phyloP scores from a whole-genome alignment of 2,888 invertebrate species.

The Frankliniella intonsa region DNA sequence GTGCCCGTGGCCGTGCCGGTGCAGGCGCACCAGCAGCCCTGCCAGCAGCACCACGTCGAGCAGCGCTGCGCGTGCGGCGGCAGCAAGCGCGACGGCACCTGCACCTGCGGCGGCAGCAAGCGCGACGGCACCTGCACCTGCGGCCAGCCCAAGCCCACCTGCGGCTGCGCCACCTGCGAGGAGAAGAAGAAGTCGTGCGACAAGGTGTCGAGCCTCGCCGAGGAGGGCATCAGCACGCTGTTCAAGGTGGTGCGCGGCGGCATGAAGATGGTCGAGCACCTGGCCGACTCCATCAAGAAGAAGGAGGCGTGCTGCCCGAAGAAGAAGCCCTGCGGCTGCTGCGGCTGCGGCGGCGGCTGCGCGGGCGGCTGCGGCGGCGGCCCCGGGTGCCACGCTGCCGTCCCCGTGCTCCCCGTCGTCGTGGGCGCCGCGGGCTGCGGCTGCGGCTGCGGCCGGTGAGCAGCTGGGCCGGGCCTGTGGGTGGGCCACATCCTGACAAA shows the following conservation, averaged over 20 bases:
- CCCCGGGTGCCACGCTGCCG: not conserved
- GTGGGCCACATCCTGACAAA: no score
- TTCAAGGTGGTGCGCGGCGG: slow-evolving; percentile 20
- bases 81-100: not conserved
- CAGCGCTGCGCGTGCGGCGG: slow-evolving; percentile 5
- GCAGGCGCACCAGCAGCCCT: not conserved
- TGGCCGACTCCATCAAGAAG: slow-evolving; percentile 10
- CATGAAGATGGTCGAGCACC: slow-evolving; percentile 10
- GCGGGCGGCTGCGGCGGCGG: not conserved
- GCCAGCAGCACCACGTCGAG: not conserved
- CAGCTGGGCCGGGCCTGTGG: no score
- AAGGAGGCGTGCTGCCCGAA: not conserved
- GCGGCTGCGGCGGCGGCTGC: slow-evolving; percentile 7
- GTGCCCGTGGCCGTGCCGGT: not conserved
- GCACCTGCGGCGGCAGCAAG: slow-evolving; percentile 4
- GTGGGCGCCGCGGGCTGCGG: not conserved
- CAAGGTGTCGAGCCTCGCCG: not conserved
- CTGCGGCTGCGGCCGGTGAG: not conserved
- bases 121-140: not conserved
- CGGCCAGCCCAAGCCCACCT: not conserved
- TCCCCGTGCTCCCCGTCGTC: not conserved
- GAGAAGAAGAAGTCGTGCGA: not conserved
- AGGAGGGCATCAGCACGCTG: slow-evolving; percentile 14
- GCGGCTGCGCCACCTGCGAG: not conserved
- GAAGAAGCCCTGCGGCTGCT: not conserved